A percentile compares a stretch with the other conserved stretches of the same genome.
Evolutionary conservation across 1,140 invertebrate species (phyloP).

Genomic region (Aphis gossypii): DNA sequence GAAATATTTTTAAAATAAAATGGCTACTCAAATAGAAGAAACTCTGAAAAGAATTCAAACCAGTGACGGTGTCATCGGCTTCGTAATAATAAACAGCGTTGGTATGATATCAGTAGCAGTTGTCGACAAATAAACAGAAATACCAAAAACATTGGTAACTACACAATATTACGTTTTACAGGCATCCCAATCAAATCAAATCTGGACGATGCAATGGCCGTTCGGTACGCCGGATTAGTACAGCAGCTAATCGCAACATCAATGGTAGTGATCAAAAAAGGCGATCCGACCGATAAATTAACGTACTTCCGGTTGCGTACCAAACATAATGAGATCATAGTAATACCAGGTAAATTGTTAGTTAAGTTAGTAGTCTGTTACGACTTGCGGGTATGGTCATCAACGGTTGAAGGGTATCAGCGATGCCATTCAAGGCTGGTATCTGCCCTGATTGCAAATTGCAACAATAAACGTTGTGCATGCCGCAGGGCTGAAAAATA

Average conservation of each 20-base stretch:
- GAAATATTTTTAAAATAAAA: conserved; percentile 10
- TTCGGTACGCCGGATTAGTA: conserved; percentile 92
- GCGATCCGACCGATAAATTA: conserved; percentile 96
- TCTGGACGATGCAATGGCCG: conserved; percentile 94
- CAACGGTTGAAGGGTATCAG: too few species aligned
- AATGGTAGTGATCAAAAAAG: conserved; percentile 88
- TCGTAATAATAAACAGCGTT: conserved; percentile 95
- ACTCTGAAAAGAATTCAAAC: conserved; percentile 94
- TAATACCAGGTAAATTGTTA: conserved; percentile 80
- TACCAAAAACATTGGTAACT: background rate
- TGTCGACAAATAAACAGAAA: background rate
- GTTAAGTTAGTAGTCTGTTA: too few species aligned
- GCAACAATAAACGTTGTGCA: too few species aligned
- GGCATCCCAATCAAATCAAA: conserved; percentile 93
- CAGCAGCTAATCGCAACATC: conserved; percentile 92
- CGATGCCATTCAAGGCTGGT: too few species aligned
- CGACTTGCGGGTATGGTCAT: too few species aligned
- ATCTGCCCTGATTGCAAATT: too few species aligned
- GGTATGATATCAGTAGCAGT: conserved; percentile 63
- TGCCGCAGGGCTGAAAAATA: too few species aligned
- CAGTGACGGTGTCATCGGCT: conserved; percentile 95
- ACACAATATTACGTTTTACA: background rate
- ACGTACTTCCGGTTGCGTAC: conserved; percentile 94
- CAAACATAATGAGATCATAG: conserved; percentile 97
- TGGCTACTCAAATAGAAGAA: conserved; percentile 92